Conservation (phyloP, 2,113 vertebrate genomes). For the Phasianus colchicus region DNA sequence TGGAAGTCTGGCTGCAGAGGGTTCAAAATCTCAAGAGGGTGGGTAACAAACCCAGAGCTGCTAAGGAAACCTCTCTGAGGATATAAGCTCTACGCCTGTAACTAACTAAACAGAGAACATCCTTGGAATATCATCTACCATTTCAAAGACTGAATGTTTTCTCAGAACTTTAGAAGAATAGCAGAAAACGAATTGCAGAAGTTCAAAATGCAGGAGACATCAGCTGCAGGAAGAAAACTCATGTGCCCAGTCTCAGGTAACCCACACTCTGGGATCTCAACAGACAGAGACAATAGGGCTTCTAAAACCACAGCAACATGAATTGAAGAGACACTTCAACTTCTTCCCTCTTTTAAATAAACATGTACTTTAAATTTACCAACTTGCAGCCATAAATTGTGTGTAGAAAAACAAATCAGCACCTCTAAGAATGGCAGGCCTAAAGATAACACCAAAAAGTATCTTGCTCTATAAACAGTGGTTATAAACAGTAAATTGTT, state of each 20-base stretch:
- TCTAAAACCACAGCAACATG: not conserved
- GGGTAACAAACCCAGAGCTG: not conserved
- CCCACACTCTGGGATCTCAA: not conserved
- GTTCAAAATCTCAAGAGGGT: not conserved
- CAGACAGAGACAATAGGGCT: not conserved
- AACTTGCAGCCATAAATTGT: not conserved
- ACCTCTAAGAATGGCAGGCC: not conserved
- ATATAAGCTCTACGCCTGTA: accelerated
- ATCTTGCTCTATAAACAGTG: not conserved
- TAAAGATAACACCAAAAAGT: not conserved
- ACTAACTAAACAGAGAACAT: not conserved
- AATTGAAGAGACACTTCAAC: not conserved
- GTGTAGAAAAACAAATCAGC: not conserved
- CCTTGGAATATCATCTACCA: not conserved
- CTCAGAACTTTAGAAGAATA: not conserved
- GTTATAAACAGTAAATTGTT: not conserved
- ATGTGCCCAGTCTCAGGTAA: not conserved
- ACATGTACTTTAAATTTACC: not conserved
- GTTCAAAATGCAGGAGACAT: not conserved
- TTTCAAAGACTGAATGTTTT: not conserved
- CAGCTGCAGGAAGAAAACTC: not conserved
- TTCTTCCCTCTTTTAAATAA: not conserved
- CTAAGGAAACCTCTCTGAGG: not conserved
- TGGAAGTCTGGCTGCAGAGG: not conserved
- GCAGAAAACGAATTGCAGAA: not conserved